These are phyloP conservation scores for Erythrocercus mccallii DNA, from an alignment of 2,113 vertebrate genomes.

Conservation along the genomic window DNA sequence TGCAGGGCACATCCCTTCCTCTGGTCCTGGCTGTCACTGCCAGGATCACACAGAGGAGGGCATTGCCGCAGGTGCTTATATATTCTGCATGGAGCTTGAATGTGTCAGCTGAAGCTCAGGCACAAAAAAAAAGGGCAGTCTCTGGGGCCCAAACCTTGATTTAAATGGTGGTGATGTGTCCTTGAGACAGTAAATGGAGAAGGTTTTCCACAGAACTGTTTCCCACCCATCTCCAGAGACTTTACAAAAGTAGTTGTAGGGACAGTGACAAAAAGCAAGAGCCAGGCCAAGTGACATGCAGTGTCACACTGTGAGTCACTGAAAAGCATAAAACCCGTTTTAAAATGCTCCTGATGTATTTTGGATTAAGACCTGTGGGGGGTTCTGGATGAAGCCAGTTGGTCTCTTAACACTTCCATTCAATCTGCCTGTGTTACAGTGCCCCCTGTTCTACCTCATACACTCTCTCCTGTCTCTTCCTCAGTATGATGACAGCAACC, in stretches of 20 bases:
- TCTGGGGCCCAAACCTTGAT: background rate
- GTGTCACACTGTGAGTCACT: background rate
- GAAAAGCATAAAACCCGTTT: background rate
- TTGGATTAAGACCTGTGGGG: background rate
- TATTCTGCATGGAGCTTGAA: background rate
- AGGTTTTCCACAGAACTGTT: background rate
- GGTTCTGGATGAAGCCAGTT: background rate
- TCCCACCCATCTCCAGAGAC: background rate
- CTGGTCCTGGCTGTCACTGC: background rate
- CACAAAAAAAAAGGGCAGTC: background rate
- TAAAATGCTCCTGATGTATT: background rate
- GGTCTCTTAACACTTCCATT: background rate
- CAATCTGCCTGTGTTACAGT: background rate
- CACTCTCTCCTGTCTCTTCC: background rate
- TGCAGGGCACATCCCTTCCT: background rate
- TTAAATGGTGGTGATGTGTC: background rate
- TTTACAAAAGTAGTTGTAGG: background rate
- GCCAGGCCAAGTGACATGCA: accelerated
- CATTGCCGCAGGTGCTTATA: background rate
- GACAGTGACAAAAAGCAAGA: background rate
- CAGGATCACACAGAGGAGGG: background rate
- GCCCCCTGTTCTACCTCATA: background rate
- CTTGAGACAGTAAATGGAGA: background rate
- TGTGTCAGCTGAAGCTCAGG: background rate
- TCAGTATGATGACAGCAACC: background rate